A percentile compares a stretch with the other conserved stretches of the same genome.
phyloP scores from a whole-genome alignment of 2,888 invertebrate species.

The Punctoribates punctum region DNA sequence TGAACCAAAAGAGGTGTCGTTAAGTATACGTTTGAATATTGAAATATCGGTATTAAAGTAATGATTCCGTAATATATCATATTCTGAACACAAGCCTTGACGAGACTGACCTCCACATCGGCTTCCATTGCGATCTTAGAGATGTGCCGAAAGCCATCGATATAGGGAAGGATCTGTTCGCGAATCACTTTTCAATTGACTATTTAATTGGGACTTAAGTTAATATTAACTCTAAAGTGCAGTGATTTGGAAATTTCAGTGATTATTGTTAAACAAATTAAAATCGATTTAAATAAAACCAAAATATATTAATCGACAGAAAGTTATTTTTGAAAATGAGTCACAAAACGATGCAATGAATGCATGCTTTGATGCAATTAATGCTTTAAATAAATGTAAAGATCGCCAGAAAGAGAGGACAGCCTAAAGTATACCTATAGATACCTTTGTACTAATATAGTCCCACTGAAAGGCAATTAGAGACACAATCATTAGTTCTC shows the following conservation, averaged over 20 bases:
- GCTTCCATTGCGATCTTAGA: constrained; percentile 82
- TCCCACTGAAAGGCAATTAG: constrained; percentile 31
- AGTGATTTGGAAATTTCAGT: neutral
- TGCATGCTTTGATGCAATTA: neutral
- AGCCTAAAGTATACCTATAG: neutral
- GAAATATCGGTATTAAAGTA: constrained; percentile 71
- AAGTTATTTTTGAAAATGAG: neutral
- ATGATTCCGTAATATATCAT: constrained; percentile 74
- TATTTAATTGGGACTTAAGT: neutral
- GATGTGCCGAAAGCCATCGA: constrained; percentile 88
- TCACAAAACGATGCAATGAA: neutral
- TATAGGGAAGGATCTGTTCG: constrained; percentile 70
- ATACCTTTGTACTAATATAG: constrained; percentile 22
- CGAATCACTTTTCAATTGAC: constrained; percentile 28
- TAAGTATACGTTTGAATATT: constrained; percentile 81
- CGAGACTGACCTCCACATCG: constrained; percentile 86
- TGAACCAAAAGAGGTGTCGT: constrained; percentile 60
- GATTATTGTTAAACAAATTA: neutral
- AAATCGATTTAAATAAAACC: constrained; percentile 6
- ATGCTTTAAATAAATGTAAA: no score
- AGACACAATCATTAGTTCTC: constrained; percentile 5
- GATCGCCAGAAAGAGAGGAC: no score
- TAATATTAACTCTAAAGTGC: no score
- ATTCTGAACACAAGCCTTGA: constrained; percentile 91
- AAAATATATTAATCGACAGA: constrained; percentile 30